phyloP scores from a whole-genome alignment of 2,797 vertebrate species.

The Falco novaeseelandiae region DNA sequence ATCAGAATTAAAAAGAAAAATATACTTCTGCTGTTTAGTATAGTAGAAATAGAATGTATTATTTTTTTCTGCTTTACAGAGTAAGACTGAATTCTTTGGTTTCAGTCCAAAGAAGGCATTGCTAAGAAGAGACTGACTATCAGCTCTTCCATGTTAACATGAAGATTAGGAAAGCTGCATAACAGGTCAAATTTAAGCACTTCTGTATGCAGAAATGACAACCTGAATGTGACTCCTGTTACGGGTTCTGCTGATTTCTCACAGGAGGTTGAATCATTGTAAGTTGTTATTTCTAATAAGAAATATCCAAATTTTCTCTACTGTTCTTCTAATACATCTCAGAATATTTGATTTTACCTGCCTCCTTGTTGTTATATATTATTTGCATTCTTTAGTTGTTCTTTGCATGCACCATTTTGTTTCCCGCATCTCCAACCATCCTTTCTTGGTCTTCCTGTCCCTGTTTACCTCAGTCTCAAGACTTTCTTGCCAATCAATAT shows the following conservation, averaged over 20 bases:
- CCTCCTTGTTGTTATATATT: background rate
- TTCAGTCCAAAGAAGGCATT: background rate
- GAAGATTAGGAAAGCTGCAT: background rate
- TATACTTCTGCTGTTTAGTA: background rate
- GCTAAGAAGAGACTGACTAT: background rate
- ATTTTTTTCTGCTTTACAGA: background rate
- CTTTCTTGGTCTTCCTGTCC: background rate
- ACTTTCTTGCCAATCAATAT: background rate
- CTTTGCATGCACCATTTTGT: background rate
- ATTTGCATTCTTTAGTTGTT: background rate
- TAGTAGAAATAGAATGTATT: background rate
- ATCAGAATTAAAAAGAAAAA: background rate
- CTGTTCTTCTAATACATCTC: background rate
- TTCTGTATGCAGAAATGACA: background rate
- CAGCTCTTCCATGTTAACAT: background rate
- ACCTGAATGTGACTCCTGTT: background rate
- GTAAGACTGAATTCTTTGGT: background rate
- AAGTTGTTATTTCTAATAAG: background rate
- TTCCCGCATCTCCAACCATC: background rate
- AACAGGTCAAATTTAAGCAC: background rate
- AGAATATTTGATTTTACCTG: background rate
- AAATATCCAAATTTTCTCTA: background rate
- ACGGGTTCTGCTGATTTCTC: conserved; percentile 5
- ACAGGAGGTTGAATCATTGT: background rate
- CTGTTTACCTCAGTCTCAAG: background rate